phyloP scores from a whole-genome alignment of 1,140 invertebrate genomes.

The Pseudomyrmex pallidus region DNA sequence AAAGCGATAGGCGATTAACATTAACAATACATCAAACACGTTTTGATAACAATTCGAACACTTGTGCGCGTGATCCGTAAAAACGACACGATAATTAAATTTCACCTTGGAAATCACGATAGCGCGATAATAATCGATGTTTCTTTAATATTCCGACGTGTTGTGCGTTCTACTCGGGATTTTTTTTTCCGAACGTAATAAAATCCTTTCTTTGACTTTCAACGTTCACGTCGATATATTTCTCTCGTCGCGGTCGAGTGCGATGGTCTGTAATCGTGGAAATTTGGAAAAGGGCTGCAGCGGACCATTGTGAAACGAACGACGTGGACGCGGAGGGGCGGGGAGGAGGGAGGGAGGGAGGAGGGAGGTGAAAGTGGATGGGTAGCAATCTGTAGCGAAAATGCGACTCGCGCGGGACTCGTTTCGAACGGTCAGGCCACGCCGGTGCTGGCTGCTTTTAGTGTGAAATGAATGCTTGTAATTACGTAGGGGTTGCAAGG shows the following conservation, averaged over 20 bases:
- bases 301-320: conserved; percentile 38
- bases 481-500: conserved; percentile 66
- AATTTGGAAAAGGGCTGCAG: conserved; percentile 69
- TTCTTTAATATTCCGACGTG: no score
- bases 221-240: neutral
- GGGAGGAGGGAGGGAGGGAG: neutral
- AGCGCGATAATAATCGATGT: no score
- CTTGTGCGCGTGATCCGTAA: neutral
- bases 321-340: neutral
- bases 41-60: neutral
- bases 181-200: neutral
- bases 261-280: conserved; percentile 64
- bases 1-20: conserved; percentile 8
- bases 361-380: conserved; percentile 34
- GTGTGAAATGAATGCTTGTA: conserved; percentile 77
- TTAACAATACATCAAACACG: conserved; percentile 7
- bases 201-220: neutral
- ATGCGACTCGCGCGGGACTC: conserved; percentile 74
- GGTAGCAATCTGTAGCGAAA: conserved; percentile 72
- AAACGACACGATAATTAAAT: no score
- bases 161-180: neutral
- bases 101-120: no score
- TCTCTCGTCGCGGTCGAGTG: conserved; percentile 1
- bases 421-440: conserved; percentile 64
- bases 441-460: conserved; percentile 68